Base-by-base conservation (phyloP, 1,140 invertebrate genomes). In the Papilio aristodemus region DNA sequence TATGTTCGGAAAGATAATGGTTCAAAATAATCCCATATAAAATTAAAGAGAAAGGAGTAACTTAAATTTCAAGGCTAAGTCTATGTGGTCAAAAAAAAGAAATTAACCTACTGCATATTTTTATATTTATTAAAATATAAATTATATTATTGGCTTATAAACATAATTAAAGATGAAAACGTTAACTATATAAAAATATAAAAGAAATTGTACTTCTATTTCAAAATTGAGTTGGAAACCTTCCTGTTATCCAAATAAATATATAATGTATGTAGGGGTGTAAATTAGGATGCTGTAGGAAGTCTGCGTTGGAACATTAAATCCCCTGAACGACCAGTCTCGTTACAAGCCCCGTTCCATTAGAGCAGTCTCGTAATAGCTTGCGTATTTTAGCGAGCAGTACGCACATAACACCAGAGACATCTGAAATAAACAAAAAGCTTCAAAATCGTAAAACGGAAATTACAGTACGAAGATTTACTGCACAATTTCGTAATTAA, bases 391-490 rank as follows among this genome's bases (percentile, higher is more conserved):
- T 8, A 54, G 46, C 43, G 43, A 46, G 43, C 19, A 19, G 19
- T 22, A 46, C 43, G 43, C 43, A 54, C 19, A 54, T 54, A 54
- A 54, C 46, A 25, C 9, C 11, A 5, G 10, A 54, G 46, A 54
- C 46, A 11, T 54, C 46, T 13, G 19, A 54, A 54, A 54, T 54
- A 54, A 54, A 54, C 46, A 54, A 54, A 54, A 54, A 54, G 46
- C 46, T 54, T 22, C 46, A 13, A 54, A 54, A 54, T 9, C 46
- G 46, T 54, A 25, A 54, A 54, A 54, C 11, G 46, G 46, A 54
- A 22, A 22, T 54, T 25, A 22, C 46, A 54, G 19, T 54, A 54
- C 22, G 17, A 54, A 54, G 19, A 25, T 54, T 54, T 25, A 43
- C 41, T 14, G 22, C 46, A 22, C 46, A 54, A 22, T 54, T 54